phyloP scores from a whole-genome alignment of 2,888 invertebrate species.

The Tetragonula carbonaria region DNA sequence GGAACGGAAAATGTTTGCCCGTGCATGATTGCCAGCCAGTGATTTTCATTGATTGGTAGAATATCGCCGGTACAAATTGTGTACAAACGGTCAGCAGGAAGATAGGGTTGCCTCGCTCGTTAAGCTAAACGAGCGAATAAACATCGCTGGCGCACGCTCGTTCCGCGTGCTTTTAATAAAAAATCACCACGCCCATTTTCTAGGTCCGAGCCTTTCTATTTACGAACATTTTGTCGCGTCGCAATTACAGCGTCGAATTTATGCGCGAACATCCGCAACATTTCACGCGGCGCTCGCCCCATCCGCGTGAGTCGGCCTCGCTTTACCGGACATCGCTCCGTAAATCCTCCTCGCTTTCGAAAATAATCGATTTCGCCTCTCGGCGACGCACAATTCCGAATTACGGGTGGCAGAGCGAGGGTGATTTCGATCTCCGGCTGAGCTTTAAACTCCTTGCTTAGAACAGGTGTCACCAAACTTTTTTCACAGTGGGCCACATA shows the following conservation, averaged over 20 bases:
- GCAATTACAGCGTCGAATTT: constrained; percentile 2
- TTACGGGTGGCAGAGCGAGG: not conserved
- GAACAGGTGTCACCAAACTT: too few species aligned
- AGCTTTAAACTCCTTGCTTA: too few species aligned
- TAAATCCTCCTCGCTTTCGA: not conserved
- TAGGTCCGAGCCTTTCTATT: not conserved
- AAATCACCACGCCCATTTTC: constrained; percentile 13
- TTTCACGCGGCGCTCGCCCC: not conserved
- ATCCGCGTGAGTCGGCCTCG: too few species aligned
- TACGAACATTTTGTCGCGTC: not conserved
- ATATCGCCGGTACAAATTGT: constrained; percentile 6
- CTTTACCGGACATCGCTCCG: not conserved
- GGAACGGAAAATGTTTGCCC: not conserved
- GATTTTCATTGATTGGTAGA: not conserved
- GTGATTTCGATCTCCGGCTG: constrained; percentile 6
- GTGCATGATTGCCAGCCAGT: not conserved
- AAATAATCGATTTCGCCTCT: not conserved
- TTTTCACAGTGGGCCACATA: too few species aligned
- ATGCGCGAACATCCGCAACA: not conserved
- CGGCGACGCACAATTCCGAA: constrained; percentile 5
- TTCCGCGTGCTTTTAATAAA: not conserved
- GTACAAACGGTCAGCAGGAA: not conserved
- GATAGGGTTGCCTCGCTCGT: constrained; percentile 3
- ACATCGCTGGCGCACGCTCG: not conserved
- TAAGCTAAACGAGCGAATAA: constrained; percentile 22